Base-by-base conservation (phyloP, 2,113 vertebrate genomes). In the Eudyptes chrysolophus region DNA sequence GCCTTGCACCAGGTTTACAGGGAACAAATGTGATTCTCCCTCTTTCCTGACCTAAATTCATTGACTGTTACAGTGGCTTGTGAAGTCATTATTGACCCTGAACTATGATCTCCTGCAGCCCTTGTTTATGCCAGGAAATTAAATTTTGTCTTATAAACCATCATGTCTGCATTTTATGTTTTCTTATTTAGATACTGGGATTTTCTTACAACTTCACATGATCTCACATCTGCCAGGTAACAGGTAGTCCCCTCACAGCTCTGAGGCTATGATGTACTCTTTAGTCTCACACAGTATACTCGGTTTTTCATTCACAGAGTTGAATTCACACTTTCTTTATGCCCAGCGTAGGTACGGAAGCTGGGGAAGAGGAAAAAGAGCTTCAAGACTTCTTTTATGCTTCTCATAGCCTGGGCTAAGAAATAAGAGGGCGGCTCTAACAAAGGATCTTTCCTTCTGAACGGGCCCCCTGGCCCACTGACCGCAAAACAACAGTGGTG, bases 21-120 rank as follows among this genome's bases (percentile, higher is more conserved):
- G 30, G 51, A 29, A 75, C 17, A 75, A 58, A 89, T 4, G 46
- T 2, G 12, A 68, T 42, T 42, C 44, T 8, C 34, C 4, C 29
- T 16, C 65, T 55, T 68, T 71, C 42, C 69, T 84, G 42, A 93
- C 65, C 38, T 55, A 72, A 51, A 87, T 71, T 46, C 64, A 54
- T 1, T 29, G 46, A 51, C 42, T 32, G 32, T 25, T 52, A 30
- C 44, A 69, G 51, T 6, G 26, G 66, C 15, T 52, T 30, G 24
- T 96, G 95, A 97, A 86, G 92, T 96, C 96, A 95, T 34, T 80
- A 65, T 22, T 22, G 80, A 52, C 96, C 94, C 44, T 96, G 96
- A 92, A 91, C 96, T 88, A 57, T 62, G 95, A 74, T 69, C 87
- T 92, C 85, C 85, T 94, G 82, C 75, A 80, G 62, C 36, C 25